Evolutionary conservation across 2,113 vertebrate species (phyloP), one percentile per base, ranked within the genome.

Genomic region (Gallinago jamesoni): DNA sequence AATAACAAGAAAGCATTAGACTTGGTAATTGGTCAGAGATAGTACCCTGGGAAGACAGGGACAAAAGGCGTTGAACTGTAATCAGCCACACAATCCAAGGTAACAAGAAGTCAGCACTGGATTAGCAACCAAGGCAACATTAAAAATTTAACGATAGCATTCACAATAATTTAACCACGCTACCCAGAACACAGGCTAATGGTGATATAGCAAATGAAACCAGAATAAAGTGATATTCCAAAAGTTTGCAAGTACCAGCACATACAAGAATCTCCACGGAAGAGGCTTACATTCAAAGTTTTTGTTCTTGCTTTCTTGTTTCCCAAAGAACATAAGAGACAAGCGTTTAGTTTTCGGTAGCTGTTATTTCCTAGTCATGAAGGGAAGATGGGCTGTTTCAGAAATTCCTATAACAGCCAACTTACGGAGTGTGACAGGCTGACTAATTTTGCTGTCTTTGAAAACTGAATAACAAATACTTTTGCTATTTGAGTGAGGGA

Each of bases 11-110:
- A 87, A 94, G 12, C 55, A 90, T 82, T 73, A 84, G 45, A 68
- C 31, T 89, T 83, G 21, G 27, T 92, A 96, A 96, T 91, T 90
- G 93, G 81, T 87, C 93, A 83, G 69, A 87, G 88, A 72, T 33
- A 68, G 70, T 92, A 81, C 59, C 67, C 67, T 81, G 86, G 79
- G 83, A 94, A 96, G 94, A 90, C 37, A 39, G 62, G 57, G 53
- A 96, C 94, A 93, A 97, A 97, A 97, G 57, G 81, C 93, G 96
- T 39, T 88, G 84, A 92, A 80, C 94, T 94, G 69, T 84, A 96
- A 89, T 57, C 81, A 91, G 75, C 37, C 37, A 53, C 73, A 79
- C 39, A 89, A 62, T 81, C 84, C 87, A 95, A 94, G 67, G 78
- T 84, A 96, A 84, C 81, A 90, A 86, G 86, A 81, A 97, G 72